Conservation (phyloP, 1,140 invertebrate genomes). For the Drosophila subobscura region DNA sequence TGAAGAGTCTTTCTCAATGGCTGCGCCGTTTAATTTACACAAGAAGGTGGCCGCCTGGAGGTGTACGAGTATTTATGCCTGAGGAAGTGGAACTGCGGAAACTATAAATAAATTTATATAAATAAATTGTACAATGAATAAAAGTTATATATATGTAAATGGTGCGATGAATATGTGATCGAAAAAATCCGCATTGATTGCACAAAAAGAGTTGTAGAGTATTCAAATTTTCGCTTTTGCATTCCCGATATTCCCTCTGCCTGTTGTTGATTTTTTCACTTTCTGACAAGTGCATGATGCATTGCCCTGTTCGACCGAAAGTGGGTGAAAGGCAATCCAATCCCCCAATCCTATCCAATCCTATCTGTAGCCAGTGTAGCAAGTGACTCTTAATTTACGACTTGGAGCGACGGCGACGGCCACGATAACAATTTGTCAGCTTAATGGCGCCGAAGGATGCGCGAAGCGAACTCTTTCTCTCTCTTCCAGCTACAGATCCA, state of each 20-base stretch:
- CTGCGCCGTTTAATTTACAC: slow-evolving; percentile 6
- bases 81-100: too few species aligned
- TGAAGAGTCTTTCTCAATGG: background rate
- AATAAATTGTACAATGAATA: too few species aligned
- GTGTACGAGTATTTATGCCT: too few species aligned
- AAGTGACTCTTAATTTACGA: slow-evolving; percentile 74
- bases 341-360: slow-evolving; percentile 23
- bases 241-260: slow-evolving; percentile 7
- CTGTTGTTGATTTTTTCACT: slow-evolving; percentile 41
- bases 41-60: background rate
- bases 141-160: too few species aligned
- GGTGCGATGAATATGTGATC: too few species aligned
- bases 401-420: slow-evolving; percentile 48
- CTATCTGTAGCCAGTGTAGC: slow-evolving; percentile 31
- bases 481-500: background rate
- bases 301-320: slow-evolving; percentile 68
- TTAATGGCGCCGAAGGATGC: slow-evolving; percentile 74
- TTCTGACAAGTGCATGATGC: slow-evolving; percentile 81
- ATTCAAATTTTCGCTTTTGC: background rate
- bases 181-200: too few species aligned
- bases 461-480: slow-evolving; percentile 12
- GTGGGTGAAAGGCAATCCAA: slow-evolving; percentile 70
- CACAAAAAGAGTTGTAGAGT: background rate
- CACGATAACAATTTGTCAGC: slow-evolving; percentile 80
- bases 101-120: too few species aligned